Evolutionary conservation across 2,797 vertebrate species (phyloP).

Genomic region (Lacerta bilineata): DNA sequence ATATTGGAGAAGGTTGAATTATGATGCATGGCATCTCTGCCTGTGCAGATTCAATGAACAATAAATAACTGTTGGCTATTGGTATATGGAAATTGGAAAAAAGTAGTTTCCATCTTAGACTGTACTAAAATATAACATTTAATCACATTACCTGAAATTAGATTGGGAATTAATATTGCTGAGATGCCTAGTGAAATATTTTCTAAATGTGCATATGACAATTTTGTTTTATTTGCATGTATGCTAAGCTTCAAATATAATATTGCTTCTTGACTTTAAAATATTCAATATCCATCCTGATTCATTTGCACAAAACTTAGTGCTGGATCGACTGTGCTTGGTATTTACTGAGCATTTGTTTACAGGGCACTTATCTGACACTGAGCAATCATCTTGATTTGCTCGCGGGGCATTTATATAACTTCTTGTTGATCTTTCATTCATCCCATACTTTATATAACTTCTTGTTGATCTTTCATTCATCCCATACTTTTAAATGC

Average conservation of each 20-base stretch:
- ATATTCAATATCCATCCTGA: no score
- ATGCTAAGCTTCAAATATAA: background rate
- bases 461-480: no score
- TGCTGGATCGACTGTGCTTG: no score
- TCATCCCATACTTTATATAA: no score
- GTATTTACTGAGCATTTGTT: no score
- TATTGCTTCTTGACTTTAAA: background rate
- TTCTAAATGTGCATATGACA: background rate
- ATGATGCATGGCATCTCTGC: background rate
- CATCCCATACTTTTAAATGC: no score
- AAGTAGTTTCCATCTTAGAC: background rate
- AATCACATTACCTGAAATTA: background rate
- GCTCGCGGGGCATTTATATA: no score
- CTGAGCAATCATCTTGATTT: no score
- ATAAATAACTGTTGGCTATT: background rate
- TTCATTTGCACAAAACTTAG: no score
- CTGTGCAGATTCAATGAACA: background rate
- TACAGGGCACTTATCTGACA: no score
- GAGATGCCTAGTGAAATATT: constrained; percentile 7
- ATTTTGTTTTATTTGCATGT: background rate
- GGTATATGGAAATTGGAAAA: background rate
- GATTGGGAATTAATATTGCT: constrained; percentile 14
- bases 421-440: no score
- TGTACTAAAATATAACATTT: background rate
- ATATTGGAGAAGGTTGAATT: background rate